Base-by-base conservation (phyloP, 2,797 vertebrate species). In the Loris lydekkerianus region DNA sequence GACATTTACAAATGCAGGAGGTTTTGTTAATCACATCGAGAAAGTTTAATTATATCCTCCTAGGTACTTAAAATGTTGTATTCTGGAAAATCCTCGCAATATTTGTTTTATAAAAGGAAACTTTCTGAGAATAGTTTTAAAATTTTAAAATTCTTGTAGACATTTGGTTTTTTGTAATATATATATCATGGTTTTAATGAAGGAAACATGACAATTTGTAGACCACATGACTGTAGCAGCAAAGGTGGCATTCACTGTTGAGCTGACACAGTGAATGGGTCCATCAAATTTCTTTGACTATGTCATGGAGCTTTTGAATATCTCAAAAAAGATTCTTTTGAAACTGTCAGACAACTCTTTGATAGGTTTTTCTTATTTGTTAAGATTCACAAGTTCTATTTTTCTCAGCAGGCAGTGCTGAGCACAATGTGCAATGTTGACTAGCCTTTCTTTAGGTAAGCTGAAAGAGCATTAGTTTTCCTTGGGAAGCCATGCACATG, bases 301-400 rank as follows among this genome's bases (percentile, higher is more conserved):
- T 96, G 34, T 82, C 46, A 40, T 10, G 53, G 40, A 86, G 81
- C 31, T 88, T 95, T 97, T 81, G 75, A 93, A 67, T 92, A 73
- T 89, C 72, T 97, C 61, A 67, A 53, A 96, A 96, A 95, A 73
- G 40, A 81, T 89, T 89, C 25, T 34, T 94, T 86, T 93, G 56
- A 95, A 95, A 93, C 53, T 67, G 85, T 86, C 82, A 96, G 88
- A 91, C 49, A 61, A n/a, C 67, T 85, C 34, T 95, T 89, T 80
- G 69, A 85, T 96, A 77, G 73, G 76, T 7, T 86, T 97, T 97
- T 92, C 65, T 82, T 72, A 67, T 96, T 96, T 96, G 75, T 94
- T 88, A 95, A 94, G 53, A 94, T 69, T 89, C 88, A 82, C 10
- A 43, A 58, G 40, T 89, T 97, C 70, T 96, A 6, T 94, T 95